A percentile compares a stretch with the other conserved stretches of the same genome.
phyloP scores from a whole-genome alignment of 1,140 invertebrate genomes.

The Brachionus rotundiformis region DNA sequence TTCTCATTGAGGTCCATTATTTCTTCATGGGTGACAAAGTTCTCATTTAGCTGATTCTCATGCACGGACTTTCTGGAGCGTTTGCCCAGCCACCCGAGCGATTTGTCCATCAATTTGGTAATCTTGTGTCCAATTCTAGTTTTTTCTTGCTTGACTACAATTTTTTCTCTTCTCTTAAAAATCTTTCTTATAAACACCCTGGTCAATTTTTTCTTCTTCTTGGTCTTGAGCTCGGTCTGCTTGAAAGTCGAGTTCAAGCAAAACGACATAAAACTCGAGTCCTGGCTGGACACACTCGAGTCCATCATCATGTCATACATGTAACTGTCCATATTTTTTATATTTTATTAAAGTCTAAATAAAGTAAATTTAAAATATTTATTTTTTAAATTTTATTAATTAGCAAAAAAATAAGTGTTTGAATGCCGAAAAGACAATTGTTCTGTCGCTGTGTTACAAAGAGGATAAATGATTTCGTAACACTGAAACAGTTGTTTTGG shows the following conservation, averaged over 20 bases:
- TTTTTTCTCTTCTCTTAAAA: neutral
- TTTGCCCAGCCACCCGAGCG: constrained; percentile 1
- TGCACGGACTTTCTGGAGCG: neutral
- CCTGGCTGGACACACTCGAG: neutral
- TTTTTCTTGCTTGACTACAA: neutral
- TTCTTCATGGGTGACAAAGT: neutral
- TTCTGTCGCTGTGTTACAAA: too few species aligned
- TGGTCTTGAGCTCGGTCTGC: neutral
- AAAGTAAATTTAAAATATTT: too few species aligned
- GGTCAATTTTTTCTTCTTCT: neutral
- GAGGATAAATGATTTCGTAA: too few species aligned
- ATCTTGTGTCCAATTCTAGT: neutral
- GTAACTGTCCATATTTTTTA: neutral
- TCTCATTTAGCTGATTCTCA: neutral
- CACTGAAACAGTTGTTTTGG: too few species aligned
- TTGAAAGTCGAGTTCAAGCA: neutral
- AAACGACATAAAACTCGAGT: neutral
- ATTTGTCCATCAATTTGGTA: constrained; percentile 23
- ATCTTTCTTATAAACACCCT: neutral
- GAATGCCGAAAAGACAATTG: too few species aligned
- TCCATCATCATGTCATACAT: neutral
- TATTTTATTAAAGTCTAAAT: neutral
- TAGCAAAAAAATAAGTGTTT: too few species aligned
- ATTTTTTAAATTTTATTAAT: too few species aligned
- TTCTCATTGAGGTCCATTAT: constrained; percentile 11